Evolutionary conservation across 2,888 invertebrate genomes (phyloP).

Genomic region (Orchestes rusci): DNA sequence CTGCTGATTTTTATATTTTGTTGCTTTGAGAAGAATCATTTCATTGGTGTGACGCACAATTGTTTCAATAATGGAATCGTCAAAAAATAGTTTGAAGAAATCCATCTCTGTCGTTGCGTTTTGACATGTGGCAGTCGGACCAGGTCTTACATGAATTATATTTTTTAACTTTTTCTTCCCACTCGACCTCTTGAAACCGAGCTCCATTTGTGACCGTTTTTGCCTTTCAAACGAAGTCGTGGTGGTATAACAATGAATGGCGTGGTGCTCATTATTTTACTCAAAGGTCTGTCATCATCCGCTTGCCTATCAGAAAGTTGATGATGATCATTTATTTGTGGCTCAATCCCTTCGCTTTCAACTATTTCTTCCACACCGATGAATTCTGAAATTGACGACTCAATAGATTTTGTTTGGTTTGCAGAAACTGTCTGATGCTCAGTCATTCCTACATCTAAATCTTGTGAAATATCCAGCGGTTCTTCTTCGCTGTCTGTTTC

Average conservation of each 20-base stretch:
- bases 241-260: conserved; percentile 1
- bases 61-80: conserved; percentile 5
- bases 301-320: too few relatives aligned
- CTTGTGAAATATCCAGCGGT: too few relatives aligned
- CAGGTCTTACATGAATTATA: conserved; percentile 7
- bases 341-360: too few relatives aligned
- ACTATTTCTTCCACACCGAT: neutral
- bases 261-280: conserved; percentile 5
- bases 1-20: conserved; percentile 1
- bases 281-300: conserved; percentile 8
- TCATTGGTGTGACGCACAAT: conserved; percentile 9
- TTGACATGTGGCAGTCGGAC: conserved; percentile 6
- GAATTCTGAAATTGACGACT: too few relatives aligned
- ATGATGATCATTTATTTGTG: too few relatives aligned
- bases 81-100: conserved; percentile 5
- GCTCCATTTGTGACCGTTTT: conserved; percentile 11
- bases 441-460: too few relatives aligned
- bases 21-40: too few relatives aligned
- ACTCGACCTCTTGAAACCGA: too few relatives aligned
- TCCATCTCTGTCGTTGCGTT: conserved; percentile 3
- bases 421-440: too few relatives aligned
- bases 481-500: conserved; percentile 23
- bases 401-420: too few relatives aligned
- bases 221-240: conserved; percentile 8
- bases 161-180: conserved; percentile 6